Evolutionary conservation across 2,113 vertebrate genomes (phyloP).

Genomic region (Cichladusa arquata): DNA sequence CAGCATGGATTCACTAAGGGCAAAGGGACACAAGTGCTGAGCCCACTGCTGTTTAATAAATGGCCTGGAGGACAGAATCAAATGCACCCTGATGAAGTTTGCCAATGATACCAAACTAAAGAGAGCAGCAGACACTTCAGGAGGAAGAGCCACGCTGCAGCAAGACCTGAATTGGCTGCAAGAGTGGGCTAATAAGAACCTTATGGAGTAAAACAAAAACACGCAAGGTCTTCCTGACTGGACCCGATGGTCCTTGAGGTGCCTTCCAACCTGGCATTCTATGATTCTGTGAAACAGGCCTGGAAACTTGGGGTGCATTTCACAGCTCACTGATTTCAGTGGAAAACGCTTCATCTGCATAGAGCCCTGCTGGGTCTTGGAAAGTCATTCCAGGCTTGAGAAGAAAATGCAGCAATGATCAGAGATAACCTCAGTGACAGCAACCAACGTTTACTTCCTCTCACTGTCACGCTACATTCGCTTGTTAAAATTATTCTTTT

Average conservation of each 20-base stretch:
- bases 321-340: neutral
- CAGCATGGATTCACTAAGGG: neutral
- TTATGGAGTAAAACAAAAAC: neutral
- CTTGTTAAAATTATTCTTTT: neutral
- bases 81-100: neutral
- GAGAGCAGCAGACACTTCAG: accelerated
- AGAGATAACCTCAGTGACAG: neutral
- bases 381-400: neutral
- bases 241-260: neutral
- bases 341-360: neutral
- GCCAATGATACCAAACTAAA: neutral
- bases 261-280: neutral
- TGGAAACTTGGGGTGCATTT: neutral
- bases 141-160: neutral
- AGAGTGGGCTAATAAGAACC: neutral
- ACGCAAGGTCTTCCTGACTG: neutral
- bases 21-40: neutral
- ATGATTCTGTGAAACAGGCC: neutral
- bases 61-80: neutral
- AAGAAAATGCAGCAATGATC: neutral
- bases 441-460: neutral
- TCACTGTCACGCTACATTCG: neutral
- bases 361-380: neutral
- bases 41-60: neutral
- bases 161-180: neutral